phyloP scores from a whole-genome alignment of 1,140 invertebrate genomes.

The Conus ventricosus region DNA sequence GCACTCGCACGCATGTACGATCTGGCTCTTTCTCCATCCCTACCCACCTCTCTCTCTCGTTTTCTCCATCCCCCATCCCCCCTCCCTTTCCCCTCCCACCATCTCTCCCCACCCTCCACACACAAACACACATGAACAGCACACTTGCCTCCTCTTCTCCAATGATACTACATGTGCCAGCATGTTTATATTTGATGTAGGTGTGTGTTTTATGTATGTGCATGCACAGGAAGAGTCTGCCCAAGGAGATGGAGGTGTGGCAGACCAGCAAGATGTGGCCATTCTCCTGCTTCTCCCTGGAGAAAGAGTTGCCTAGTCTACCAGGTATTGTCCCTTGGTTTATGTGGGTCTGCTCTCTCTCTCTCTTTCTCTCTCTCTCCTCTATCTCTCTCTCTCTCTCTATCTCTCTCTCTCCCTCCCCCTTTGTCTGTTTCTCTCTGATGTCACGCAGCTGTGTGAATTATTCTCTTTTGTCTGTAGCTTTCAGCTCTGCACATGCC shows the following conservation, averaged over 20 bases:
- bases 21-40: too few species aligned
- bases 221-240: conserved; percentile 48
- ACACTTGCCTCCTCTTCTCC: too few species aligned
- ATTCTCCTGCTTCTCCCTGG: conserved; percentile 56
- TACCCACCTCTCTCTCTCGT: too few species aligned
- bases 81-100: too few species aligned
- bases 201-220: too few species aligned
- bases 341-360: background rate
- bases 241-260: conserved; percentile 53
- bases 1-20: too few species aligned
- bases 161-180: too few species aligned
- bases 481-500: background rate
- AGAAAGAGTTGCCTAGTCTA: conserved; percentile 53
- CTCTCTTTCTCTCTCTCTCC: background rate
- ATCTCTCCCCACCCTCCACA: too few species aligned
- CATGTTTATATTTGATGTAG: too few species aligned
- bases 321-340: conserved; percentile 45
- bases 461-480: background rate
- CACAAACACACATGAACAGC: too few species aligned
- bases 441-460: too few species aligned
- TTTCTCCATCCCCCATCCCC: too few species aligned
- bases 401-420: background rate
- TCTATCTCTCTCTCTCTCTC: background rate
- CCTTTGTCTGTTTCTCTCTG: background rate
- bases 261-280: conserved; percentile 61